Percentiles rank a stretch among this genome's conserved stretches.
Conservation (phyloP, 2,888 invertebrate species). For the Notodonta dromedarius region DNA sequence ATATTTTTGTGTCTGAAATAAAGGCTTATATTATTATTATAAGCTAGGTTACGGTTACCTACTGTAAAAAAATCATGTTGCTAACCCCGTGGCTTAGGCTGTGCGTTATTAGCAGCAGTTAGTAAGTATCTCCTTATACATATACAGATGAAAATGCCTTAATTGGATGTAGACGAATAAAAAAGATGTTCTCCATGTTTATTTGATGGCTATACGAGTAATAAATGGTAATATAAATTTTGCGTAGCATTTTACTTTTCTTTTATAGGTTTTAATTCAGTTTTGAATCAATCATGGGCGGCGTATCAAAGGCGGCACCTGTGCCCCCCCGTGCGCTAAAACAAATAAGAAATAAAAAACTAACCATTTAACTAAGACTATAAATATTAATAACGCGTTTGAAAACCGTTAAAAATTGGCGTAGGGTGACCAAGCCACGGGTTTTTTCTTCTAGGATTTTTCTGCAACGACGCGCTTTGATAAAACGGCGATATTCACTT, state of each 20-base stretch:
- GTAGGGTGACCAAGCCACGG: constrained; percentile 55
- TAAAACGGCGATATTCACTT: too few relatives aligned
- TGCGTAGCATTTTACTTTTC: constrained; percentile 44
- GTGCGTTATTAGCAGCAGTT: too few relatives aligned
- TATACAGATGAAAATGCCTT: too few relatives aligned
- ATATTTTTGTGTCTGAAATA: too few relatives aligned
- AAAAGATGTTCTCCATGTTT: constrained; percentile 32
- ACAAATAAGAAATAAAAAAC: constrained; percentile 71
- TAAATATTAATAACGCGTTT: constrained; percentile 80
- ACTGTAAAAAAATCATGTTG: too few relatives aligned
- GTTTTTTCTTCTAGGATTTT: not conserved
- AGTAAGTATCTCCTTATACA: too few relatives aligned
- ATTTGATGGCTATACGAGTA: constrained; percentile 41
- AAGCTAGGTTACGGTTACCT: too few relatives aligned
- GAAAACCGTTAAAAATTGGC: constrained; percentile 57
- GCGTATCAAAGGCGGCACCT: constrained; percentile 72
- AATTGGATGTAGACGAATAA: constrained; percentile 3
- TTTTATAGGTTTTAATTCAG: constrained; percentile 54
- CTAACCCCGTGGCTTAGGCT: too few relatives aligned
- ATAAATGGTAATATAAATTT: constrained; percentile 58
- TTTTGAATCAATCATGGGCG: constrained; percentile 49
- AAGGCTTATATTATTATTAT: too few relatives aligned
- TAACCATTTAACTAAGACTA: constrained; percentile 63
- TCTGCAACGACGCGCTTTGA: too few relatives aligned
- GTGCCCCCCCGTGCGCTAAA: constrained; percentile 71